These are phyloP conservation scores for Unio delphinus DNA, from an alignment of 2,888 invertebrate genomes.

Conservation along the genomic window DNA sequence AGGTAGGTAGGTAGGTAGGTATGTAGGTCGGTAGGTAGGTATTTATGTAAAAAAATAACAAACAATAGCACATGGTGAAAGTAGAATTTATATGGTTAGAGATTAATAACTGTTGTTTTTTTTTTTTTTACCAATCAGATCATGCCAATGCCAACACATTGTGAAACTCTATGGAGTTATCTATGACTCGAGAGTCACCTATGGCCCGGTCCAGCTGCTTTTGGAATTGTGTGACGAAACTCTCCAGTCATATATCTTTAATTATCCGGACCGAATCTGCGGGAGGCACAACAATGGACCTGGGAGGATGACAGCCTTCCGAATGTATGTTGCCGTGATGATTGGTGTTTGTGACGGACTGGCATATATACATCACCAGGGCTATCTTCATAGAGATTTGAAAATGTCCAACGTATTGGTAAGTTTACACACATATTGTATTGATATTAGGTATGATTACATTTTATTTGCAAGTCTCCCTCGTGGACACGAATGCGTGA, in stretches of 20 bases:
- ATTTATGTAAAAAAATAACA: too few relatives aligned
- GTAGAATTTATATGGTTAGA: too few relatives aligned
- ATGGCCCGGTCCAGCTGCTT: slow-evolving; percentile 10
- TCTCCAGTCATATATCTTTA: slow-evolving; percentile 21
- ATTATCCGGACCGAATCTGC: slow-evolving; percentile 8
- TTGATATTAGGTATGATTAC: background rate
- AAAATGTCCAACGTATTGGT: slow-evolving; percentile 65
- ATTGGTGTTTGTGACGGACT: slow-evolving; percentile 49
- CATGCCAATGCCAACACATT: slow-evolving; percentile 45
- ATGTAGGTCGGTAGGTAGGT: too few relatives aligned
- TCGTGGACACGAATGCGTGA: too few relatives aligned
- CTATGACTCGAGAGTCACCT: slow-evolving; percentile 4
- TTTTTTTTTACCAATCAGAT: slow-evolving; percentile 22
- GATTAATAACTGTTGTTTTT: too few relatives aligned
- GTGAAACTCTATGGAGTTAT: slow-evolving; percentile 50
- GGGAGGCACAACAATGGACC: slow-evolving; percentile 6
- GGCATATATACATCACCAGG: slow-evolving; percentile 49
- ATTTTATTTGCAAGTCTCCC: too few relatives aligned
- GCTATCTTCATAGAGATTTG: slow-evolving; percentile 61
- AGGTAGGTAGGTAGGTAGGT: too few relatives aligned
- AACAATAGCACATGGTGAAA: too few relatives aligned
- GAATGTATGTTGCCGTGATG: slow-evolving; percentile 43
- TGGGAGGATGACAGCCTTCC: slow-evolving; percentile 32
- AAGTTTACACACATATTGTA: slow-evolving; percentile 10
- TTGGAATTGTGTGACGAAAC: slow-evolving; percentile 37